These are phyloP conservation scores for Pristionchus exspectatus DNA, from an alignment of 2,888 invertebrate genomes.

Conservation along the genomic window DNA sequence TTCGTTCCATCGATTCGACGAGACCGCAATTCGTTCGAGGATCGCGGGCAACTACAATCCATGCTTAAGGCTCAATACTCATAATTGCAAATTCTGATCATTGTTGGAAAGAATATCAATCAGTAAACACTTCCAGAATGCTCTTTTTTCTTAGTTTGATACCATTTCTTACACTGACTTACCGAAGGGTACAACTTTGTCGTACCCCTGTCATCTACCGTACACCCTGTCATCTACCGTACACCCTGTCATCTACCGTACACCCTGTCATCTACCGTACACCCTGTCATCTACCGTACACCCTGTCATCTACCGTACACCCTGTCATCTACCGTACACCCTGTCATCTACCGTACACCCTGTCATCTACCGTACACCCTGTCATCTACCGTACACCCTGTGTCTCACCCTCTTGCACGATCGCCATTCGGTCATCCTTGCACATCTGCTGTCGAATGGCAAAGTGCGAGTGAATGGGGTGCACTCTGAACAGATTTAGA, in stretches of 20 bases:
- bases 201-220: no score
- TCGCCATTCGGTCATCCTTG: background rate
- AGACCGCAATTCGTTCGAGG: slow-evolving; percentile 18
- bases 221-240: background rate
- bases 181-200: no score
- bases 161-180: no score
- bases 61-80: background rate
- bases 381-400: background rate
- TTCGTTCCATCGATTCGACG: background rate
- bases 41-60: background rate
- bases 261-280: background rate
- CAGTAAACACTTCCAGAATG: no score
- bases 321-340: background rate
- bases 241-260: background rate
- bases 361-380: background rate
- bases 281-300: background rate
- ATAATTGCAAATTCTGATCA: no score
- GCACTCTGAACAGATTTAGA: background rate
- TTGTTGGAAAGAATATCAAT: no score
- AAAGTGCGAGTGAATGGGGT: slow-evolving; percentile 34
- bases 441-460: slow-evolving; percentile 37
- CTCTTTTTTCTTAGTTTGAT: no score
- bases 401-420: slow-evolving; percentile 16
- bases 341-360: background rate
- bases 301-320: background rate